Percentiles rank a stretch among this genome's conserved stretches.
Evolutionary conservation across 2,113 vertebrate species (phyloP).

Genomic region (Pelecanoides urinatrix): DNA sequence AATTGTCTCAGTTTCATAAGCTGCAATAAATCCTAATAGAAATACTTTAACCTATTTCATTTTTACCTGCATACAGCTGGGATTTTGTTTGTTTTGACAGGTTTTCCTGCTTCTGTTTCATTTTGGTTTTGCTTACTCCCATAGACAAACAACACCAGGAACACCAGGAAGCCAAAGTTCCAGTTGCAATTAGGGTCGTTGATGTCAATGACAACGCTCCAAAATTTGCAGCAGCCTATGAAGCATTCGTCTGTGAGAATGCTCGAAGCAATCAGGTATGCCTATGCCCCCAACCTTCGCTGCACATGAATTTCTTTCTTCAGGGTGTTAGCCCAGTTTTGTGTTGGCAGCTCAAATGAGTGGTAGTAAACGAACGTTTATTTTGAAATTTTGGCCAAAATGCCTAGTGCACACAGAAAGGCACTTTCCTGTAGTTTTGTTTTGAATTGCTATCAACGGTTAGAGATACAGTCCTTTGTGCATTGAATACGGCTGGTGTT

Average conservation of each 20-base stretch:
- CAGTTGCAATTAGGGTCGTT: conserved; percentile 88
- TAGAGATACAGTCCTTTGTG: background rate
- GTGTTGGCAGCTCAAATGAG: background rate
- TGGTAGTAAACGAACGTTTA: background rate
- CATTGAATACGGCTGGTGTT: background rate
- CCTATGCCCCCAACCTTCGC: too few species aligned
- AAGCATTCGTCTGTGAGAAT: conserved; percentile 92
- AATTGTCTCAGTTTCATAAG: background rate
- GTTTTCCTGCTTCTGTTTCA: background rate
- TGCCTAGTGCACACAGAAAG: background rate
- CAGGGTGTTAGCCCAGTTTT: background rate
- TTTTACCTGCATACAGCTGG: background rate
- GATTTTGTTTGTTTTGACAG: background rate
- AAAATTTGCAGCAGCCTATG: conserved; percentile 87
- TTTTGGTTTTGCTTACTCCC: background rate
- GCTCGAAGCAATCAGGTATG: conserved; percentile 85
- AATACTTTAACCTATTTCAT: background rate
- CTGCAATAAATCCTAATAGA: background rate
- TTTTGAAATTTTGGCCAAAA: background rate
- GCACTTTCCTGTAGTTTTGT: background rate
- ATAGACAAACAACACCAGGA: conserved; percentile 90
- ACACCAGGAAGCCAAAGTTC: conserved; percentile 92
- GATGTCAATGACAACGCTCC: conserved; percentile 93
- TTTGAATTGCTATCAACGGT: background rate
- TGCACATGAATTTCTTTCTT: background rate